Base-by-base conservation (phyloP, 2,113 vertebrate genomes). In the Camelus dromedarius region DNA sequence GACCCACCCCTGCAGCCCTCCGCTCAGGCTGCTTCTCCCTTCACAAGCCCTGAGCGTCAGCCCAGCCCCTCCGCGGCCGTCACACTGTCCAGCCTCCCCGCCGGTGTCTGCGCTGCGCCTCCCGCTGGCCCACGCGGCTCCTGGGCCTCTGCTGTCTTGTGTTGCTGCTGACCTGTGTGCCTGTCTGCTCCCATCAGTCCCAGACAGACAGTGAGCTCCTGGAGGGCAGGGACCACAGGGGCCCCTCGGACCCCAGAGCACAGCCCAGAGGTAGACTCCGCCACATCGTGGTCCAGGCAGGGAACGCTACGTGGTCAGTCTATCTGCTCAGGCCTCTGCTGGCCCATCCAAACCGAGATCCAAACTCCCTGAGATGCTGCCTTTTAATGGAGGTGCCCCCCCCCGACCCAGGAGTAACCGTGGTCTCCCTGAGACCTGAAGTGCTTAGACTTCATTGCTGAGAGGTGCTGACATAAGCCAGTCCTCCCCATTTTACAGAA, bases 61-160 rank as follows among this genome's bases (percentile, higher is more conserved):
- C 8, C 46, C 35, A 26, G 8, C 26, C 10, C 9, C 0, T 13
- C 28, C 3, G 0, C 6, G 6, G 24, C 66, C 0, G 0, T 54
- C 12, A 0, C 28, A 18, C 76, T 1, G 3, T 28, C 26, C 11
- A 22, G 0, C 1, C 46, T 66, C 22, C 32, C 52, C 4, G 8
- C 32, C 69, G 48, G 10, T 42, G 20, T 62, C 22, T 64, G 70
- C 35, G 12, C 15, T 4, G 30, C 20, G 42, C 8, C 48, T 56
- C 48, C 60, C 11, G 2, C n/a, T 5, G 19, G 79, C 15, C 20
- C 8, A 0, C 64, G 1, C 0, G 14, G 19, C 35, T 76, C 28
- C 35, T n/a, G 28, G 67, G 12, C 52, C 64, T 77, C 19, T 38
- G 20, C 6, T 48, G 30, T 84, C 46, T n/a, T n/a, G 32, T 26